phyloP scores from a whole-genome alignment of 2,113 vertebrate species.

The Oreochromis niloticus region DNA sequence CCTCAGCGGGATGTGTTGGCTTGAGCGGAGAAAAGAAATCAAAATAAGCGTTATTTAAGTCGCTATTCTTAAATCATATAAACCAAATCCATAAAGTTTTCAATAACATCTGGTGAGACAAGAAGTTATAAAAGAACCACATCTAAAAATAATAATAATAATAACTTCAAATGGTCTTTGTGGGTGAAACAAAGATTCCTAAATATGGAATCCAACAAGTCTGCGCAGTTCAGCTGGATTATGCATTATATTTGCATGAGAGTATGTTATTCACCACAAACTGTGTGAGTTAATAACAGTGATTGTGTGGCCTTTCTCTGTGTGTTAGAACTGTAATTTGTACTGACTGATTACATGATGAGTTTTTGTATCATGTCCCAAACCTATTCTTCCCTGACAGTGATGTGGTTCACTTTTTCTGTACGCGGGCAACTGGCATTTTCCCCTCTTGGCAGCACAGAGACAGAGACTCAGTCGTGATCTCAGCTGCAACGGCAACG shows the following conservation, averaged over 20 bases:
- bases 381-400: not conserved
- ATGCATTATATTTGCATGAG: not conserved
- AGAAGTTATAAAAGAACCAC: not conserved
- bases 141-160: not conserved
- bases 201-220: not conserved
- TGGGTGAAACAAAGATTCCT: not conserved
- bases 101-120: not conserved
- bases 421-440: not conserved
- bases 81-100: not conserved
- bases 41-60: not conserved
- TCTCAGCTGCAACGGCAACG: not conserved
- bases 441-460: conserved; percentile 8
- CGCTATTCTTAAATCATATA: not conserved
- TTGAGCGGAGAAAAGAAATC: not conserved
- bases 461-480: conserved; percentile 15
- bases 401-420: not conserved
- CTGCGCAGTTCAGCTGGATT: not conserved
- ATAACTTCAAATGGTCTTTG: not conserved
- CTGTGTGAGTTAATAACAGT: conserved; percentile 21
- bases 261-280: not conserved
- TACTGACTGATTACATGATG: conserved; percentile 31
- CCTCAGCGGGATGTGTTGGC: not conserved
- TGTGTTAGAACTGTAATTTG: conserved; percentile 7
- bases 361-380: conserved; percentile 11
- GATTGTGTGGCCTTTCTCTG: not conserved